Evolutionary conservation across 2,113 vertebrate species (phyloP).

Genomic region (Notothenia coriiceps): DNA sequence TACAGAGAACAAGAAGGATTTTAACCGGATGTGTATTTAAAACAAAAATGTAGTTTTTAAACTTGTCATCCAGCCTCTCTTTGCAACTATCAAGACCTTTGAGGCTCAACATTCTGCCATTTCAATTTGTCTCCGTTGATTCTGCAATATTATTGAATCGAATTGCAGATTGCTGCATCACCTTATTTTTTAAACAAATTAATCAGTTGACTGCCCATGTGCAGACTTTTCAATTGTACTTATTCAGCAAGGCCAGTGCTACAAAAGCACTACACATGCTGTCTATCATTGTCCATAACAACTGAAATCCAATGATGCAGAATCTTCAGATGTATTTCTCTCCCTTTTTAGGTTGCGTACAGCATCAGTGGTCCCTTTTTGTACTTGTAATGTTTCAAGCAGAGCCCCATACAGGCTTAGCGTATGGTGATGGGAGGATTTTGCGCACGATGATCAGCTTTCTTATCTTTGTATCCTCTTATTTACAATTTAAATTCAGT

Average conservation of each 20-base stretch:
- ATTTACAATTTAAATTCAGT: too few relatives aligned
- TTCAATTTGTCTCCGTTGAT: background rate
- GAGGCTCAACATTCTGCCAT: background rate
- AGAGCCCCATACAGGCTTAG: background rate
- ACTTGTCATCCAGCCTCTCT: background rate
- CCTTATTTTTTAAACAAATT: background rate
- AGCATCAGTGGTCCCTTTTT: too few relatives aligned
- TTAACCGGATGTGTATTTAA: background rate
- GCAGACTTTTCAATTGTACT: background rate
- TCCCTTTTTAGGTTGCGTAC: too few relatives aligned
- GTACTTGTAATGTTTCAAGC: too few relatives aligned
- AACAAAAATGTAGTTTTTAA: too few relatives aligned
- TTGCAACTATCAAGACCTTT: background rate
- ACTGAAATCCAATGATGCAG: too few relatives aligned
- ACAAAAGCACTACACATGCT: background rate
- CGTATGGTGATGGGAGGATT: background rate
- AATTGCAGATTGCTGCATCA: background rate
- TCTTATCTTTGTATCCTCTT: background rate
- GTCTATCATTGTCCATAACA: background rate
- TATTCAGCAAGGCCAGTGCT: background rate
- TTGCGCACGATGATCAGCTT: background rate
- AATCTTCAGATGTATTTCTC: too few relatives aligned
- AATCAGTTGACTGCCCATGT: background rate
- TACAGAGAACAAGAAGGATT: background rate
- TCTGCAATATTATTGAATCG: background rate